These are phyloP conservation scores for Leptoteleia sp. DNA, from an alignment of 1,140 invertebrate genomes.

Conservation along the genomic window DNA sequence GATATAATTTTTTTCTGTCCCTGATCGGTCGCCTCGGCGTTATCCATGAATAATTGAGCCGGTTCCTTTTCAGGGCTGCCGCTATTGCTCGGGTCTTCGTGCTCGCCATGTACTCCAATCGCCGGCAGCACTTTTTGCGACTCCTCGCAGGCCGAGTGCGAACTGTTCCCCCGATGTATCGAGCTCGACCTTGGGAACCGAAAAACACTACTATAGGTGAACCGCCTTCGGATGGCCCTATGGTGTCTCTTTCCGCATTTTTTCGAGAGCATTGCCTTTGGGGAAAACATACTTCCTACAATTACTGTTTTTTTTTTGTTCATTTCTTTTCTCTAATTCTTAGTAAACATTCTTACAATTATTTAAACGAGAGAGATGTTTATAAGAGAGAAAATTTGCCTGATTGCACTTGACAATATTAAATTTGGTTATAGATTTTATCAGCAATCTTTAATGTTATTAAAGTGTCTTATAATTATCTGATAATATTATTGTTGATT, in stretches of 20 bases:
- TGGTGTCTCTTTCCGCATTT: constrained; percentile 73
- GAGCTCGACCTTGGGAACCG: constrained; percentile 67
- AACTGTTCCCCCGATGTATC: constrained; percentile 42
- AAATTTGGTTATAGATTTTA: too few species aligned
- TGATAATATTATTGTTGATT: too few species aligned
- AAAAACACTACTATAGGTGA: constrained; percentile 74
- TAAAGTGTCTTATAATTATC: too few species aligned
- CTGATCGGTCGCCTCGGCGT: constrained; percentile 5
- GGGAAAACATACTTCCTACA: constrained; percentile 50
- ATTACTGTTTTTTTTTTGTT: constrained; percentile 25
- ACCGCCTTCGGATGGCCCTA: constrained; percentile 60
- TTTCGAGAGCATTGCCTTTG: constrained; percentile 79
- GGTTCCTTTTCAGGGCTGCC: constrained; percentile 31
- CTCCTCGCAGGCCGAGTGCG: constrained; percentile 72
- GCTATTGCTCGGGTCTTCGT: constrained; percentile 2
- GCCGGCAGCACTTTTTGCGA: constrained; percentile 67
- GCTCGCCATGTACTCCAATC: constrained; percentile 5
- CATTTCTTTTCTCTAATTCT: too few species aligned
- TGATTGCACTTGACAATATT: too few species aligned
- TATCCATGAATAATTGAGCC: constrained; percentile 29
- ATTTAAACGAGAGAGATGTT: too few species aligned
- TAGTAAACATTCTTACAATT: too few species aligned
- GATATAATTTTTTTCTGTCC: constrained; percentile 49
- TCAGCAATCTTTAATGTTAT: too few species aligned
- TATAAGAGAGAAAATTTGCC: too few species aligned